phyloP scores from a whole-genome alignment of 2,797 vertebrate species.

The Hydrocynus forskahlii region DNA sequence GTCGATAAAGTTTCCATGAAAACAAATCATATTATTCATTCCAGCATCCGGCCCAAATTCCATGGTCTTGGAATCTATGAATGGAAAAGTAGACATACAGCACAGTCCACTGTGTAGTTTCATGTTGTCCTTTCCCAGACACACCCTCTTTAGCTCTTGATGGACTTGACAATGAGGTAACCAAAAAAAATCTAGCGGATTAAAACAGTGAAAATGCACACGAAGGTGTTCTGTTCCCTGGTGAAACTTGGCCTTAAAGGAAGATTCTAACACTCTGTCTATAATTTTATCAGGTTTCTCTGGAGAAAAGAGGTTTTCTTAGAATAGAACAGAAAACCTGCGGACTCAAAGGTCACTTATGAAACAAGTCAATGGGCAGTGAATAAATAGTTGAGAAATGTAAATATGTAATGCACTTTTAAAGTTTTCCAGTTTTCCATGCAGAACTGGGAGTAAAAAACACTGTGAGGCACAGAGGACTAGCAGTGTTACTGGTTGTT shows the following conservation, averaged over 20 bases:
- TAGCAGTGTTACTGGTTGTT: too few relatives aligned
- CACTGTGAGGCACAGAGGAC: too few relatives aligned
- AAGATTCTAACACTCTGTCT: neutral
- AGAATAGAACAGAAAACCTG: neutral
- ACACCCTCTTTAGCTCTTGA: neutral
- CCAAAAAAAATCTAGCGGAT: neutral
- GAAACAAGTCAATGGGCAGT: neutral
- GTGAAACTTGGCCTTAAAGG: neutral
- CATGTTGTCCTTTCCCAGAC: neutral
- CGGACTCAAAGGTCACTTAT: neutral
- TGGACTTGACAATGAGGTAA: neutral
- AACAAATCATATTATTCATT: neutral
- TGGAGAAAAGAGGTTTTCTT: neutral
- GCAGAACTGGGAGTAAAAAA: too few relatives aligned
- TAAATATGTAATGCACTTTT: too few relatives aligned
- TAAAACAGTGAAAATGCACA: neutral
- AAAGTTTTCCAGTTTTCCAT: too few relatives aligned
- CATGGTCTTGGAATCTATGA: neutral
- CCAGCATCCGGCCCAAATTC: neutral
- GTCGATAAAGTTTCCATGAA: neutral
- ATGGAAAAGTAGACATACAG: neutral
- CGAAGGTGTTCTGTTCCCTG: neutral
- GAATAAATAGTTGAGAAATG: too few relatives aligned
- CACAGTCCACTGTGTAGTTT: neutral
- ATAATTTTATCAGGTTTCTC: neutral